Conservation (phyloP, 2,797 vertebrate species). For the Rhincodon typus region DNA sequence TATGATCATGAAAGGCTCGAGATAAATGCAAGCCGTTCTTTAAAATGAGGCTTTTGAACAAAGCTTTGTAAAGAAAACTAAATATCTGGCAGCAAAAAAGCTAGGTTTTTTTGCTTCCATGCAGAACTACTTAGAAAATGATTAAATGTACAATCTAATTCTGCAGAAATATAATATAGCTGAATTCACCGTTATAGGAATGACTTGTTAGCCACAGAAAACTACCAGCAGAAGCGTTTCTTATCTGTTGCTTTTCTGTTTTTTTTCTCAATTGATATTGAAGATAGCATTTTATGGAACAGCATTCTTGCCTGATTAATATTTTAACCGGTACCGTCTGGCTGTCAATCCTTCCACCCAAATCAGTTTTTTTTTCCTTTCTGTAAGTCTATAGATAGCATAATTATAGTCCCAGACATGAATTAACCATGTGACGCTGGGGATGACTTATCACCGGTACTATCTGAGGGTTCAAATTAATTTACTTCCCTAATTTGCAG, state of each 20-base stretch:
- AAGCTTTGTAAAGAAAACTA: not conserved
- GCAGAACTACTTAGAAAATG: not conserved
- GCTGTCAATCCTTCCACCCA: not conserved
- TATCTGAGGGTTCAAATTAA: conserved; percentile 32
- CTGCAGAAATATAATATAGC: not conserved
- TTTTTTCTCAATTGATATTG: conserved; percentile 4
- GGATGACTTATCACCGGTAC: conserved; percentile 14
- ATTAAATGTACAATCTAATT: not conserved
- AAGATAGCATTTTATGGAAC: not conserved
- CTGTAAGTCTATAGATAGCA: conserved; percentile 3
- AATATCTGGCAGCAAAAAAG: not conserved
- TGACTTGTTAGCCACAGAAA: not conserved
- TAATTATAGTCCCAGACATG: conserved; percentile 31
- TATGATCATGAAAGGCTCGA: not conserved
- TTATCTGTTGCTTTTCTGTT: not conserved
- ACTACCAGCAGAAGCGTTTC: not conserved
- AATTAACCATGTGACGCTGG: conserved; percentile 33
- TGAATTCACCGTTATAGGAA: not conserved
- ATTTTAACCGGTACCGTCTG: conserved; percentile 33
- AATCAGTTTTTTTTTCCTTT: not conserved
- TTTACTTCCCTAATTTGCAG: conserved; percentile 1
- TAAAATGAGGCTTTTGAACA: not conserved
- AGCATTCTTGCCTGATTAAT: conserved; percentile 17
- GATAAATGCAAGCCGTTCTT: not conserved
- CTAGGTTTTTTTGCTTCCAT: not conserved